Evolutionary conservation across 1,140 invertebrate genomes (phyloP).

Genomic region (Drosophila burlai): DNA sequence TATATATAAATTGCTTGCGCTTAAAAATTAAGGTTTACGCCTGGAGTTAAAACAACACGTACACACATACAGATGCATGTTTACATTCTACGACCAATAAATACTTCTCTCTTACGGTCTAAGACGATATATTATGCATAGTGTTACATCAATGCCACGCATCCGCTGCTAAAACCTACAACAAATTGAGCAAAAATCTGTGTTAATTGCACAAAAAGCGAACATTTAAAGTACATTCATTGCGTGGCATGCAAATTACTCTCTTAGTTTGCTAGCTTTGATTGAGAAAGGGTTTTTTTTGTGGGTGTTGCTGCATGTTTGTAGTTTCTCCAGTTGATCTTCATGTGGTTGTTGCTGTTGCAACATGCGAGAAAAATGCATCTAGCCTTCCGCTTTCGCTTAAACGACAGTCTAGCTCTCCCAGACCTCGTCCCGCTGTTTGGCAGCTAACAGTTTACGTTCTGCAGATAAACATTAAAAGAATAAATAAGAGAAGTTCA

Average conservation of each 20-base stretch:
- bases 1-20: constrained; percentile 76
- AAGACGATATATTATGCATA: constrained; percentile 38
- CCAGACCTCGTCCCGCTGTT: constrained; percentile 90
- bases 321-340: constrained; percentile 24
- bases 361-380: constrained; percentile 66
- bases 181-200: constrained; percentile 77
- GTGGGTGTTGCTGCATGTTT: constrained; percentile 33
- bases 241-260: constrained; percentile 54
- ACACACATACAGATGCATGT: constrained; percentile 54
- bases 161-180: constrained; percentile 51
- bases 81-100: constrained; percentile 72
- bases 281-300: constrained; percentile 74
- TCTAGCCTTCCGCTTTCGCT: constrained; percentile 29
- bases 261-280: constrained; percentile 63
- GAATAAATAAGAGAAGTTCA: not conserved
- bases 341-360: constrained; percentile 13
- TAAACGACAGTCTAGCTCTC: constrained; percentile 86
- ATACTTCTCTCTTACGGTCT: constrained; percentile 58
- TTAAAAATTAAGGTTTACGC: constrained; percentile 74
- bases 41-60: constrained; percentile 76
- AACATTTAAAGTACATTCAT: constrained; percentile 70
- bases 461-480: constrained; percentile 85
- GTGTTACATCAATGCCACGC: constrained; percentile 28
- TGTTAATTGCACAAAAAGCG: constrained; percentile 73
- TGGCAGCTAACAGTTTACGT: constrained; percentile 88